Evolutionary conservation across 1,140 invertebrate genomes (phyloP).

Genomic region (Achroia grisella): DNA sequence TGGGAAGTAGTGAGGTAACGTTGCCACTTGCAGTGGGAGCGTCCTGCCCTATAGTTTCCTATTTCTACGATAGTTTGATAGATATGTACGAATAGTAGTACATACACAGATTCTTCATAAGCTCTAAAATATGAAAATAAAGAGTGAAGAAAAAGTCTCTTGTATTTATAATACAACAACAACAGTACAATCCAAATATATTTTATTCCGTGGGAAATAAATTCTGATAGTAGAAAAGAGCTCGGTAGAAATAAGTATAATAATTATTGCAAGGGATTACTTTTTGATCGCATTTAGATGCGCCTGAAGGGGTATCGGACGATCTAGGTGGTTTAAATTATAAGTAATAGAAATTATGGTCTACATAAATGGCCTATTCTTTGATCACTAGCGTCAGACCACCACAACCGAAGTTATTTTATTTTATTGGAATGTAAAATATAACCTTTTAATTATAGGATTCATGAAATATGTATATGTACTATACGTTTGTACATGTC

Average conservation of each 20-base stretch:
- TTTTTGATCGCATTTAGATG: conserved; percentile 17
- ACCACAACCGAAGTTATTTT: conserved; percentile 11
- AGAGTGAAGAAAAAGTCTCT: no score
- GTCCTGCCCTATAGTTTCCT: conserved; percentile 67
- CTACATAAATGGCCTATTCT: conserved; percentile 30
- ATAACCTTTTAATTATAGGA: neutral
- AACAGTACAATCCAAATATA: no score
- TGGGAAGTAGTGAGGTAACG: conserved; percentile 38
- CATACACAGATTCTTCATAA: conserved; percentile 39
- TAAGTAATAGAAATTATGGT: conserved; percentile 36
- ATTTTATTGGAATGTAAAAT: neutral
- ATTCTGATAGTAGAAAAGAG: no score
- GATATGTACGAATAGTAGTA: conserved; percentile 32
- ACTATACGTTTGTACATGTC: no score
- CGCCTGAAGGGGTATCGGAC: conserved; percentile 18
- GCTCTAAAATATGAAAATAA: no score
- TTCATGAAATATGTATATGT: no score
- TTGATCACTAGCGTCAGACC: conserved; percentile 17
- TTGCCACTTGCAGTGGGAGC: conserved; percentile 45
- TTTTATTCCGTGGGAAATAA: no score
- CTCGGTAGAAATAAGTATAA: no score
- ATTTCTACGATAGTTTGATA: conserved; percentile 65
- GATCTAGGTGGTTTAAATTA: conserved; percentile 29
- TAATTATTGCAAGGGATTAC: conserved; percentile 1
- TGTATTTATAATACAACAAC: no score